Percentiles rank a stretch among this genome's conserved stretches.
These are phyloP conservation scores for Lepetodrilus schrolli DNA, from an alignment of 2,888 invertebrate genomes.

Conservation along the genomic window DNA sequence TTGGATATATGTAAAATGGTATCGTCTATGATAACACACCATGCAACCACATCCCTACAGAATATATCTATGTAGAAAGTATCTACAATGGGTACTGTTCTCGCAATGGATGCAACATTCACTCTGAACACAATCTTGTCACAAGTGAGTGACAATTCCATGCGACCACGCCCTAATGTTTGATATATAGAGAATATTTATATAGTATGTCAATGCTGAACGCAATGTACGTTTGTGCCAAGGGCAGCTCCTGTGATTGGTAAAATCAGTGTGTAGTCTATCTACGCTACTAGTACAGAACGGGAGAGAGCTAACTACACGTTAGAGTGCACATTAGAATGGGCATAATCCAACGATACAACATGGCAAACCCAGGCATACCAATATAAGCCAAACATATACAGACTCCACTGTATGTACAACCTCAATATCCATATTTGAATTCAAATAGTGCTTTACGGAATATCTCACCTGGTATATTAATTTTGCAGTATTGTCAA, in stretches of 20 bases:
- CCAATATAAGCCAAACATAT: conserved; percentile 25
- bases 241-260: neutral
- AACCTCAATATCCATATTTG: too few relatives aligned
- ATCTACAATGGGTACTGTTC: neutral
- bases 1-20: too few relatives aligned
- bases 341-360: conserved; percentile 22
- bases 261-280: neutral
- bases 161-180: neutral
- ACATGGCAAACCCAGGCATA: conserved; percentile 26
- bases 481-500: too few relatives aligned
- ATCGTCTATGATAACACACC: neutral
- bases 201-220: too few relatives aligned
- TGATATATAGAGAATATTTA: neutral
- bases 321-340: conserved; percentile 25
- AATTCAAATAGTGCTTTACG: too few relatives aligned
- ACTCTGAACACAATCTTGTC: neutral
- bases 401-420: too few relatives aligned
- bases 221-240: neutral
- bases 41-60: neutral
- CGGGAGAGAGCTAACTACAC: conserved; percentile 14
- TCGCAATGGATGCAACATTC: neutral
- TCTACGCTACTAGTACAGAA: conserved; percentile 11
- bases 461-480: too few relatives aligned
- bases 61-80: neutral
- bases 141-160: neutral